Percentiles rank a stretch among this genome's conserved stretches.
phyloP scores from a whole-genome alignment of 2,888 invertebrate species.

The Harpalus rufipes region DNA sequence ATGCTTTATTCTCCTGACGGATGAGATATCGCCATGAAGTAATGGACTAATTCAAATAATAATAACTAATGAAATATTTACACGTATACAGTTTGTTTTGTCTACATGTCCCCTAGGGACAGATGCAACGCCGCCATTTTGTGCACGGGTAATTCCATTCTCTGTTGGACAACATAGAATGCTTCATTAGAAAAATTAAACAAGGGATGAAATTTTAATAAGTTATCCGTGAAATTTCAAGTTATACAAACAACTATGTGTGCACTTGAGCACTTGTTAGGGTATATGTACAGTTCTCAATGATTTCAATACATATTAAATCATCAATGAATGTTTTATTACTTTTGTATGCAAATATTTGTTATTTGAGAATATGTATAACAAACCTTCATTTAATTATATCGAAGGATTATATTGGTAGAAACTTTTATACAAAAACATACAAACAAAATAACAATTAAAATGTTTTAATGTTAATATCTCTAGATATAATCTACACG shows the following conservation, averaged over 20 bases:
- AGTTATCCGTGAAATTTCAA: slow-evolving; percentile 31
- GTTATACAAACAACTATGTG: not conserved
- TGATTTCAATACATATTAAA: slow-evolving; percentile 23
- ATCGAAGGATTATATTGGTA: not conserved
- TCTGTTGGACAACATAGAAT: not conserved
- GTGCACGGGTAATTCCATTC: slow-evolving; percentile 5
- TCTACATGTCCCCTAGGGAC: slow-evolving; percentile 2
- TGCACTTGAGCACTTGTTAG: not conserved
- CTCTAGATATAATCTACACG: too few species aligned
- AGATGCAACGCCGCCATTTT: slow-evolving; percentile 35
- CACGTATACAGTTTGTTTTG: slow-evolving; percentile 8
- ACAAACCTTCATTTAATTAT: not conserved
- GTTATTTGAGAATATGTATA: not conserved
- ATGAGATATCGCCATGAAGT: slow-evolving; percentile 42
- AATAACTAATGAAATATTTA: slow-evolving; percentile 64
- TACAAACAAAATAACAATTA: too few species aligned
- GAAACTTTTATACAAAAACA: not conserved
- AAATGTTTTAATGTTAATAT: too few species aligned
- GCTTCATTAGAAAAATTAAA: slow-evolving; percentile 62
- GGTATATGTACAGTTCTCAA: not conserved
- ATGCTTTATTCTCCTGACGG: slow-evolving; percentile 2
- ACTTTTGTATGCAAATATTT: slow-evolving; percentile 7
- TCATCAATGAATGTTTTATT: slow-evolving; percentile 13
- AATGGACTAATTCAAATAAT: slow-evolving; percentile 54
- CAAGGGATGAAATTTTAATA: slow-evolving; percentile 55